phyloP scores from a whole-genome alignment of 2,797 vertebrate species.

The Diplodus puntazzo region DNA sequence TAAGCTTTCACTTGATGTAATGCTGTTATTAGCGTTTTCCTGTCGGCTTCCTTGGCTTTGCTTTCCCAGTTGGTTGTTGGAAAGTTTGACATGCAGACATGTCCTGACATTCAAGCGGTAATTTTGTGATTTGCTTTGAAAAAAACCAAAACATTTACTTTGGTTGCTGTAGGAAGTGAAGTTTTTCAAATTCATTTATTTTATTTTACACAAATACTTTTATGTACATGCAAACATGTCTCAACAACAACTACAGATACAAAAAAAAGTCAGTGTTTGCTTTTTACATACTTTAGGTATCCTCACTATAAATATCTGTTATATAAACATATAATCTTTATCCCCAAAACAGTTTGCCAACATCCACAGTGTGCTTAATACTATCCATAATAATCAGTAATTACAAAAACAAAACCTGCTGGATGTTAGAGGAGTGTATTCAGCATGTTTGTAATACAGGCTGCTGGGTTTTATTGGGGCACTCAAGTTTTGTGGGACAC shows the following conservation, averaged over 20 bases:
- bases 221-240: slow-evolving; percentile 25
- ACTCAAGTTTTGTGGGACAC: slow-evolving; percentile 78
- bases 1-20: neutral
- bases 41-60: neutral
- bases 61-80: neutral
- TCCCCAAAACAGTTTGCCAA: slow-evolving; percentile 24
- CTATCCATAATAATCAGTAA: slow-evolving; percentile 2
- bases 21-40: fast-evolving
- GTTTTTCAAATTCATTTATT: slow-evolving; percentile 28
- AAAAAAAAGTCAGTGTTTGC: slow-evolving; percentile 8
- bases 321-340: neutral
- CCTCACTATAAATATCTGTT: neutral
- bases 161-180: neutral
- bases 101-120: neutral
- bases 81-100: neutral
- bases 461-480: slow-evolving; percentile 65
- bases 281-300: slow-evolving; percentile 9
- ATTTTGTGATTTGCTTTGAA: neutral
- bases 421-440: slow-evolving; percentile 22
- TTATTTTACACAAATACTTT: slow-evolving; percentile 25
- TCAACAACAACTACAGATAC: slow-evolving; percentile 34
- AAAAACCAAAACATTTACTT: slow-evolving; percentile 19
- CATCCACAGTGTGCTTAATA: slow-evolving; percentile 3
- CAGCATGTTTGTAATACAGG: slow-evolving; percentile 65
- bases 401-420: neutral